Evolutionary conservation across 2,113 vertebrate species (phyloP).

Genomic region (Aegithalos caudatus): DNA sequence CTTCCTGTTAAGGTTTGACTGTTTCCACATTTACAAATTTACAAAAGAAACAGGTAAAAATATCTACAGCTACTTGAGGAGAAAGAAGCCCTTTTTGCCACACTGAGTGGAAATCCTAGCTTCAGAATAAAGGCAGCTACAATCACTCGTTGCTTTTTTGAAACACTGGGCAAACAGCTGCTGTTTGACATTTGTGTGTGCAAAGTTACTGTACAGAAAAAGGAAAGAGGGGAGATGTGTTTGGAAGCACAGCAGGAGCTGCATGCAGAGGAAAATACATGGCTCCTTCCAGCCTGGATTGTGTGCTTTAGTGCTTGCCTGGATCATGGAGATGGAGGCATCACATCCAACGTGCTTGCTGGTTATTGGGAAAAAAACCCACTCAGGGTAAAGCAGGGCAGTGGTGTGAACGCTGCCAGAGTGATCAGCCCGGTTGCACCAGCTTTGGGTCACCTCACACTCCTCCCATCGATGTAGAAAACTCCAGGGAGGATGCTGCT

Average conservation of each 20-base stretch:
- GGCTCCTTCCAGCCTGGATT: not conserved
- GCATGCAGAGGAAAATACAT: not conserved
- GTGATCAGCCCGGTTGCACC: not conserved
- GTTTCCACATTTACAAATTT: not conserved
- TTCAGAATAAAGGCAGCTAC: not conserved
- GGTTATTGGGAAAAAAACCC: fast-evolving
- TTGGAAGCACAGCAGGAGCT: not conserved
- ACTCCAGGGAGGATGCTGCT: not conserved
- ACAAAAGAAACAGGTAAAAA: not conserved
- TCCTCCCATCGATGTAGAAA: not conserved
- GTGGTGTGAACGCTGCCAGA: not conserved
- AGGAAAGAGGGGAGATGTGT: not conserved
- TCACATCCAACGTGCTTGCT: fast-evolving
- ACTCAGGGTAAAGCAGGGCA: fast-evolving
- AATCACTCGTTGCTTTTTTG: not conserved
- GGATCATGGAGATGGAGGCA: not conserved
- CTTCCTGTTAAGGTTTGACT: not conserved
- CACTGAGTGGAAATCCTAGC: not conserved
- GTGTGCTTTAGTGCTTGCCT: not conserved
- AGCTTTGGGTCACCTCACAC: not conserved
- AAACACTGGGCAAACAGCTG: constrained; percentile 24
- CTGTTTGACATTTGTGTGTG: constrained; percentile 18
- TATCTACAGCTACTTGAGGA: not conserved
- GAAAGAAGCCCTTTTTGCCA: not conserved
- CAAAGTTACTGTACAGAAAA: constrained; percentile 21